Percentiles rank a stretch among this genome's conserved stretches.
Evolutionary conservation across 2,888 invertebrate species (phyloP).

Genomic region (Nomada ferruginata): DNA sequence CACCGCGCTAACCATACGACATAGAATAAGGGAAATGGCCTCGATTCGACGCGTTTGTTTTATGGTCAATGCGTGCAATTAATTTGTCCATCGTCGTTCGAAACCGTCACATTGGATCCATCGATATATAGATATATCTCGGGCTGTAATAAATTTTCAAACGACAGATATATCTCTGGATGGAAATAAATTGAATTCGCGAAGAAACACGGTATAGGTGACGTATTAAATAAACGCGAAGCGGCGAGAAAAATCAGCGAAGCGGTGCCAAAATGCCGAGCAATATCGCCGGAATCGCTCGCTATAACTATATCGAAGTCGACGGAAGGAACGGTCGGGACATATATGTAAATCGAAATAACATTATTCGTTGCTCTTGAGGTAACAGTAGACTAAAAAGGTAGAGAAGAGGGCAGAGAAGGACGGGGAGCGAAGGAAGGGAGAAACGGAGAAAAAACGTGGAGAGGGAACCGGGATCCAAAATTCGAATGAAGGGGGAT

Average conservation of each 20-base stretch:
- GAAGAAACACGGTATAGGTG: not conserved
- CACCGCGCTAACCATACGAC: conserved; percentile 51
- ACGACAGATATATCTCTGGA: not conserved
- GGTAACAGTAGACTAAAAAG: conserved; percentile 59
- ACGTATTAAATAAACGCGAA: conserved; percentile 57
- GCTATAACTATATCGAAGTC: conserved; percentile 26
- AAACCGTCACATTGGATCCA: not conserved
- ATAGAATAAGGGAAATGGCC: not conserved
- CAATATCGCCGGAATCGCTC: conserved; percentile 33
- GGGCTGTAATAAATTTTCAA: not conserved
- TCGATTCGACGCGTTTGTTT: not conserved
- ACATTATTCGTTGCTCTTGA: conserved; percentile 78
- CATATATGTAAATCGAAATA: conserved; percentile 79
- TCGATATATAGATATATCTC: not conserved
- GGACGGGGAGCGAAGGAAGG: conserved; percentile 21
- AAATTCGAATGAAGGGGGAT: conserved; percentile 77
- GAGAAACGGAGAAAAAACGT: conserved; percentile 29
- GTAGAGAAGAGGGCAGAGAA: conserved; percentile 31
- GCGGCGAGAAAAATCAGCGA: conserved; percentile 48
- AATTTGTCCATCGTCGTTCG: not conserved
- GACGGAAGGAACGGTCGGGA: conserved; percentile 43
- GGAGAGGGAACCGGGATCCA: conserved; percentile 62
- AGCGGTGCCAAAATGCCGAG: conserved; percentile 57
- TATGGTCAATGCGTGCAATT: not conserved
- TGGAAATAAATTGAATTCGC: not conserved